Percentiles rank a stretch among this genome's conserved stretches.
phyloP scores from a whole-genome alignment of 1,140 invertebrate species.

The Cylas formicarius region DNA sequence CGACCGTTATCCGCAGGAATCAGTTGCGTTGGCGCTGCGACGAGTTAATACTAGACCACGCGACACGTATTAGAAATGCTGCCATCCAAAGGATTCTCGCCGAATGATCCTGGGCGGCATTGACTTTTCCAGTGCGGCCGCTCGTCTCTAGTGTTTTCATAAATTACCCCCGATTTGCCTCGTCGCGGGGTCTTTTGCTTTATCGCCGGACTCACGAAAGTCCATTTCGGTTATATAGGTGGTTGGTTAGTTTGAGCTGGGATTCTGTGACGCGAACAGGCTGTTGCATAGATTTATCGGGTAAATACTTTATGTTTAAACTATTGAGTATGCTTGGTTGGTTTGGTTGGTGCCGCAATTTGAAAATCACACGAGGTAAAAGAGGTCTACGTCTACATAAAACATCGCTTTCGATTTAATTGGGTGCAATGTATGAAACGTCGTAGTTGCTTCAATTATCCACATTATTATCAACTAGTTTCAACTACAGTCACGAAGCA shows the following conservation, averaged over 20 bases:
- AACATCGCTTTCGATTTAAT: too few species aligned
- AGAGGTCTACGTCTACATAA: too few species aligned
- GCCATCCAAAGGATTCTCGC: slow-evolving; percentile 5
- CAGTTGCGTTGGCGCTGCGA: slow-evolving; percentile 11
- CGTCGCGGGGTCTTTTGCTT: too few species aligned
- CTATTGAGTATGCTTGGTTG: too few species aligned
- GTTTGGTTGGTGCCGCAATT: too few species aligned
- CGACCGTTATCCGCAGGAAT: slow-evolving; percentile 13
- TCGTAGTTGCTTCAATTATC: too few species aligned
- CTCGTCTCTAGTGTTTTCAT: neutral
- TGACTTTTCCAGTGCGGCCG: neutral
- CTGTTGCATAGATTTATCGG: slow-evolving; percentile 5
- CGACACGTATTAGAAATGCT: slow-evolving; percentile 9
- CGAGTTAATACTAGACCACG: slow-evolving; percentile 8
- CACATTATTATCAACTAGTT: too few species aligned
- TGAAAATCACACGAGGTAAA: too few species aligned
- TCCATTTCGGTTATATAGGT: too few species aligned
- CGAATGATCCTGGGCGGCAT: slow-evolving; percentile 3
- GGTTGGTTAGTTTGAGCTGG: slow-evolving; percentile 1
- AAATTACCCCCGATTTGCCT: slow-evolving; percentile 1
- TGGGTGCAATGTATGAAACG: too few species aligned
- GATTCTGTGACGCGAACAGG: slow-evolving; percentile 4
- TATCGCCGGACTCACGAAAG: too few species aligned
- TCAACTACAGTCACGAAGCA: too few species aligned
- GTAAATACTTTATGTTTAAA: neutral